These are phyloP conservation scores for Hirtodrosophila cameraria DNA, from an alignment of 2,888 invertebrate genomes.

Conservation along the genomic window DNA sequence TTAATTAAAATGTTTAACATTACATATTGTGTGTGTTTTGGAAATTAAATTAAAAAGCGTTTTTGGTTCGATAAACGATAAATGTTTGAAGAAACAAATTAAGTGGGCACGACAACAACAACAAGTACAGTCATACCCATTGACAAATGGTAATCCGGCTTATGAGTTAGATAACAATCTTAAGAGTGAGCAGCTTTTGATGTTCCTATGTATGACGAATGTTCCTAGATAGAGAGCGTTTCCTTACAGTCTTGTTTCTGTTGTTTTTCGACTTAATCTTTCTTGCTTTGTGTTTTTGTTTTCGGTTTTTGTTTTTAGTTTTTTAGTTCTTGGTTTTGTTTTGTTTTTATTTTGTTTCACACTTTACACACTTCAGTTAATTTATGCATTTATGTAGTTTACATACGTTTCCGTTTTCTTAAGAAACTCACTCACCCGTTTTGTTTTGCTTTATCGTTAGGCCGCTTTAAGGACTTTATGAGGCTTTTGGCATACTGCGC, in stretches of 20 bases:
- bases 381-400: conserved; percentile 18
- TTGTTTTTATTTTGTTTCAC: conserved; percentile 12
- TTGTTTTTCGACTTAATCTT: no score
- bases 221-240: conserved; percentile 48
- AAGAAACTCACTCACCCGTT: conserved; percentile 69
- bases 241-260: conserved; percentile 33
- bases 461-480: conserved; percentile 34
- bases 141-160: conserved; percentile 53
- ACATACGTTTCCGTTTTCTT: conserved; percentile 39
- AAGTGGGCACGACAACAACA: conserved; percentile 61
- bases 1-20: conserved; percentile 47
- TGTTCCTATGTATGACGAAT: conserved; percentile 58
- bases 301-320: conserved; percentile 1
- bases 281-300: background rate
- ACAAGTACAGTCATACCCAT: conserved; percentile 63
- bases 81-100: conserved; percentile 42
- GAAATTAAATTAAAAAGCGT: conserved; percentile 39
- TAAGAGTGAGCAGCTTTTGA: conserved; percentile 54
- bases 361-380: conserved; percentile 42
- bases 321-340: conserved; percentile 3
- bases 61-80: conserved; percentile 34
- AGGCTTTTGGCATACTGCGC: conserved; percentile 45
- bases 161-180: conserved; percentile 55
- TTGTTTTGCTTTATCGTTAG: conserved; percentile 30
- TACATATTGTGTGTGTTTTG: conserved; percentile 39